These are phyloP conservation scores for Pantherophis vulpinus DNA, from an alignment of 2,797 vertebrate genomes.

Conservation along the genomic window DNA sequence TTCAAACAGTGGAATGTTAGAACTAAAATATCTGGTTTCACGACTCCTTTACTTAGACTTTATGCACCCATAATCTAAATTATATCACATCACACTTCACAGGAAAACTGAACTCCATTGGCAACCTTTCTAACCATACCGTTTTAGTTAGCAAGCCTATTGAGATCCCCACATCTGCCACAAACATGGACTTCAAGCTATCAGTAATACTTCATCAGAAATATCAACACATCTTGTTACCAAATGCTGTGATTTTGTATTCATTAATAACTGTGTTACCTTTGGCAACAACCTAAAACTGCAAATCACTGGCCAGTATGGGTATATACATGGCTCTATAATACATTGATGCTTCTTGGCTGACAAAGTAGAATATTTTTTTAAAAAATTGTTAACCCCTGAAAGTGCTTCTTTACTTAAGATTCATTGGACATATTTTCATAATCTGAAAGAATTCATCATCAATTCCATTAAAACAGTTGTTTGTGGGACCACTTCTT, in stretches of 20 bases:
- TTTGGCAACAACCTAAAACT: background rate
- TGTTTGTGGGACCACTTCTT: background rate
- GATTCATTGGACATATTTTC: background rate
- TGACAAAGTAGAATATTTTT: background rate
- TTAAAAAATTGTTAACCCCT: background rate
- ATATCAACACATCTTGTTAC: background rate
- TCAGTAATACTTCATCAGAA: background rate
- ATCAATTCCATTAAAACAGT: background rate
- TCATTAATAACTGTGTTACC: background rate
- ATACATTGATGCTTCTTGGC: background rate
- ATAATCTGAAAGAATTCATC: background rate
- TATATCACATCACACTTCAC: background rate
- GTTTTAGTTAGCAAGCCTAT: background rate
- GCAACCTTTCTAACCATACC: background rate
- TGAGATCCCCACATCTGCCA: background rate
- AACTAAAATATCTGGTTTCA: background rate
- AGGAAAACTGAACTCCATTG: background rate
- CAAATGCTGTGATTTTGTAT: background rate
- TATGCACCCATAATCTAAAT: background rate
- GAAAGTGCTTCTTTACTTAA: background rate
- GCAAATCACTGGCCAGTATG: background rate
- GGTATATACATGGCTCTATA: background rate
- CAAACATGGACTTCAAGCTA: background rate
- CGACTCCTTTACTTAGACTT: background rate
- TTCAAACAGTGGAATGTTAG: background rate